phyloP scores from a whole-genome alignment of 1,140 invertebrate species.

The Diplogasteroides magnus region DNA sequence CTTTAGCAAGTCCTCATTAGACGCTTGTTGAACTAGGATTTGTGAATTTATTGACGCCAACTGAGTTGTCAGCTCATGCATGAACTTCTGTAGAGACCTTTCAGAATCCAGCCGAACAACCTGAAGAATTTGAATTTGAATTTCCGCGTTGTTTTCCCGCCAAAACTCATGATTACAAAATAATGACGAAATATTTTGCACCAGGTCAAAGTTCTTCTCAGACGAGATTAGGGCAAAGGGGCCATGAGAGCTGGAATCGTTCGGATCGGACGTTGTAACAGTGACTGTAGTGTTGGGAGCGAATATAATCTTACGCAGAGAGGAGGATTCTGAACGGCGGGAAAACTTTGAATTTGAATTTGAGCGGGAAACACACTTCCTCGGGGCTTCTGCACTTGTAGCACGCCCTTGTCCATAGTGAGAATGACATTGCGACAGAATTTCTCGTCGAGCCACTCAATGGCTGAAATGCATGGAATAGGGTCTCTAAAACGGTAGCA shows the following conservation, averaged over 20 bases:
- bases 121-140: too few relatives aligned
- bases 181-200: too few relatives aligned
- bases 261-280: slow-evolving; percentile 4
- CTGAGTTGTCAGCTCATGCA: not conserved
- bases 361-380: slow-evolving; percentile 67
- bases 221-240: slow-evolving; percentile 68
- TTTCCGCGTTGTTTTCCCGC: too few relatives aligned
- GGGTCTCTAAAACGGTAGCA: too few relatives aligned
- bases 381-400: slow-evolving; percentile 80
- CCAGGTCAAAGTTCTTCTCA: slow-evolving; percentile 59
- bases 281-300: too few relatives aligned
- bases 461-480: too few relatives aligned
- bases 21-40: not conserved
- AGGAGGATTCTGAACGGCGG: too few relatives aligned
- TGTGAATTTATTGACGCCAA: not conserved
- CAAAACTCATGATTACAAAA: too few relatives aligned
- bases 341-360: slow-evolving; percentile 63
- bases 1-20: slow-evolving; percentile 66
- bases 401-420: slow-evolving; percentile 73
- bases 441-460: slow-evolving; percentile 88
- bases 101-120: not conserved
- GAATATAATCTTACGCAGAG: too few relatives aligned
- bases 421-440: slow-evolving; percentile 82
- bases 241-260: slow-evolving; percentile 63
- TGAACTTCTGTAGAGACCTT: not conserved